Conservation (phyloP, 2,113 vertebrate species). For the Tragelaphus buxtoni region DNA sequence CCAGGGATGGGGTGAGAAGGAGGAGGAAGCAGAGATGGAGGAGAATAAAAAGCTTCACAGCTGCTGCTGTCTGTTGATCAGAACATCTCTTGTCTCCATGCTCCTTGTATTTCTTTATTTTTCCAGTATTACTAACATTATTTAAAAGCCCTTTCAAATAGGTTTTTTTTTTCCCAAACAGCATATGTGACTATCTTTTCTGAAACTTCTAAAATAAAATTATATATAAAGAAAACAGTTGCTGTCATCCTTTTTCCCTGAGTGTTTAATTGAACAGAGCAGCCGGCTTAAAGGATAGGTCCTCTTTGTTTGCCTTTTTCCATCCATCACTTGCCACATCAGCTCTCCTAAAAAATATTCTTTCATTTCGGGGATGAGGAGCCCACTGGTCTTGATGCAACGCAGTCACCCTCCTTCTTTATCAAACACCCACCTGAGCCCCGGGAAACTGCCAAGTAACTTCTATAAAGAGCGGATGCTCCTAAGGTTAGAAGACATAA, state of each 20-base stretch:
- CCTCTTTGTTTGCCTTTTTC: neutral
- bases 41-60: neutral
- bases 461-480: neutral
- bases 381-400: neutral
- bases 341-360: neutral
- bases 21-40: neutral
- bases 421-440: neutral
- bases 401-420: neutral
- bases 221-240: neutral
- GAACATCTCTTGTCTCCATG: neutral
- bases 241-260: neutral
- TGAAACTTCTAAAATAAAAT: neutral
- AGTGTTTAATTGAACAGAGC: neutral
- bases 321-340: neutral
- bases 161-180: neutral
- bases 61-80: neutral
- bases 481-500: neutral
- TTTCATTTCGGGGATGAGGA: neutral
- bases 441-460: neutral
- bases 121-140: neutral
- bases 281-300: neutral
- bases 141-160: neutral
- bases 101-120: neutral
- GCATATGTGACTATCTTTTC: neutral
- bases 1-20: no score